A percentile compares a stretch with the other conserved stretches of the same genome.
Conservation (phyloP, 2,888 invertebrate species). For the Steinernema hermaphroditum region DNA sequence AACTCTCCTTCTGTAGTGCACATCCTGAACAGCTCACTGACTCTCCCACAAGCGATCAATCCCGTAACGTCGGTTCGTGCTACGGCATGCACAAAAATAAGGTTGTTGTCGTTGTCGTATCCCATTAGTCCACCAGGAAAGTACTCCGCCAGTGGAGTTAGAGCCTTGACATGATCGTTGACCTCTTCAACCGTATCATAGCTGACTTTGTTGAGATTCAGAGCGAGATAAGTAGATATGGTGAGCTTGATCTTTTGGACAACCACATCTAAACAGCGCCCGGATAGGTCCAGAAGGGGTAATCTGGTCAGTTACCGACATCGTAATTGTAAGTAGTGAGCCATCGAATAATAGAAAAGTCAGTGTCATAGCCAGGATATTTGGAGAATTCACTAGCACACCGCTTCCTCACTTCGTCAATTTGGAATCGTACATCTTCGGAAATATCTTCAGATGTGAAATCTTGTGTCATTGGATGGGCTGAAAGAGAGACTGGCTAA, state of each 20-base stretch:
- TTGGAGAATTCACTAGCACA: too few relatives aligned
- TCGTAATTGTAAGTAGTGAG: too few relatives aligned
- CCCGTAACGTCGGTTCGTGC: constrained; percentile 49
- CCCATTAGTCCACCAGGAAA: constrained; percentile 54
- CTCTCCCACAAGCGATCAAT: constrained; percentile 51
- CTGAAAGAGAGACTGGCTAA: too few relatives aligned
- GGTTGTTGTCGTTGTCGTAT: constrained; percentile 42
- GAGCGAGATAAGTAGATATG: constrained; percentile 32
- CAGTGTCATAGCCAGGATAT: too few relatives aligned
- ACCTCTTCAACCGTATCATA: constrained; percentile 46
- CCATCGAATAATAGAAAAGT: too few relatives aligned
- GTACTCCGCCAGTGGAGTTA: constrained; percentile 52
- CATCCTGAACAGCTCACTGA: constrained; percentile 52
- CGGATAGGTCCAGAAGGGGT: too few relatives aligned
- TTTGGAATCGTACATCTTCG: too few relatives aligned
- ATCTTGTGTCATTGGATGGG: too few relatives aligned
- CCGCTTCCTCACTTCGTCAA: too few relatives aligned
- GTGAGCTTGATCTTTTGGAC: constrained; percentile 42
- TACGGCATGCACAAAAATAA: constrained; percentile 39
- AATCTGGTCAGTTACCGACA: too few relatives aligned
- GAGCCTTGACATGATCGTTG: constrained; percentile 44
- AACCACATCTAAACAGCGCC: constrained; percentile 43
- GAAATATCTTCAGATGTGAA: too few relatives aligned
- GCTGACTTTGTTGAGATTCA: constrained; percentile 38
- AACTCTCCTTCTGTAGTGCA: constrained; percentile 51